Evolutionary conservation across 37 sponge, comb jelly and placozoan species (phyloP), one percentile per base, ranked within the genome.

Genomic region (Aplysina aerophoba): DNA sequence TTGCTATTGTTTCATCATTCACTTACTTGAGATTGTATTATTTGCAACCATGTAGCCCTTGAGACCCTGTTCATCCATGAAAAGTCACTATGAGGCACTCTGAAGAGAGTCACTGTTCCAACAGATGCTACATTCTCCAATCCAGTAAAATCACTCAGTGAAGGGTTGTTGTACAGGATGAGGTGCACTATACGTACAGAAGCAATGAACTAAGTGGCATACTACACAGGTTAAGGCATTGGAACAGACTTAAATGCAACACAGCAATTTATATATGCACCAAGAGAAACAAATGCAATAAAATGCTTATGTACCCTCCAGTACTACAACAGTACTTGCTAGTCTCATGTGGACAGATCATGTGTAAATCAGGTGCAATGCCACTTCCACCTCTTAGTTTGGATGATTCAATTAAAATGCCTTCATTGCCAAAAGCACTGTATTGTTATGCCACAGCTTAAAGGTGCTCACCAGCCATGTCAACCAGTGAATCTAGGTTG

Each of bases 71-170:
- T 71, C 73, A 71, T 38, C 73, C 73, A 71, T 20, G 31, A 31
- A 12, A 71, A 71, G 37, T 71, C 73, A 71, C n/a, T 1, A 36
- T 36, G 33, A 5, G 36, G 36, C 20, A 36, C 6, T 3, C 73
- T 12, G 12, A 19, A 31, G 34, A 71, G 33, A 71, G 21, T 20
- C 4, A 71, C 12, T 20, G 20, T 71, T 33, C 73, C 37, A 36
- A 33, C 36, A 71, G 20, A 33, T 33, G n/a, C 73, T 14, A 71
- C 36, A 15, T 71, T 27, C 21, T 71, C 36, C 73, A 71, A 33
- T 14, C 73, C 73, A 71, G 20, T 34, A 22, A 88, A 24, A 75
- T 91, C 68, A 0, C 12, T 6, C 50, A 91, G 82, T 30, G 27
- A 61, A 41, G 59, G 63, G 41, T 85, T 81, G 38, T 81, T 88